Base-by-base conservation (phyloP, 1,140 invertebrate genomes). In the Achroia grisella region DNA sequence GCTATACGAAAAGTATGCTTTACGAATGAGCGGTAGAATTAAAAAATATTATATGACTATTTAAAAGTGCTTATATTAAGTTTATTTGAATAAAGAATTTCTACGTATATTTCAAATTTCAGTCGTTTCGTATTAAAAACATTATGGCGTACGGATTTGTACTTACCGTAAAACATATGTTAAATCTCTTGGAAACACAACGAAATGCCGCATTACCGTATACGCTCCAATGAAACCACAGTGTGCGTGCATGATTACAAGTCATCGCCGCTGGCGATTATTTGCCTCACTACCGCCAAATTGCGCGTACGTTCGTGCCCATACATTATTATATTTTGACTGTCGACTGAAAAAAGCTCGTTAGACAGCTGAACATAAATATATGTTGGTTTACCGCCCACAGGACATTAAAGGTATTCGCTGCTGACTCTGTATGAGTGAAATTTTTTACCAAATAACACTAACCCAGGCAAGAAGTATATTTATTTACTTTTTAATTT, bases 281-380 rank as follows among this genome's bases (percentile, higher is more conserved):
- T 81, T 84, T 81, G 71, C 71, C 65, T 71, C 69, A 76, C 74
- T 75, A 64, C 71, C 56, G 71, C 77, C 61, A 84, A 84, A 81
- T 81, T 84, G 76, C 72, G 66, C 62, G 47, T 44, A 42, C 53
- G 45, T 53, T 53, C 62, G 50, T 62, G 71, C 62, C 64, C 74
- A 65, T 64, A 59, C 59, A 64, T 66, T 62, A 68, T 73, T 74
- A 76, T n/a, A n/a, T 69, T 56, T 54, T 52, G 17, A 23, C 42
- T 53, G 63, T 61, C 54, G 56, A 62, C 34, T 49, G 46, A 60
- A 49, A 60, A 69, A 64, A 62, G 44, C 66, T 69, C 48, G 66
- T 73, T 73, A 75, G 56, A 69, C 45, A 31, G 42, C 51, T 57
- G 49, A 30, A 55, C 52, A 48, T 45, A 32, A 52, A 62, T 58